Conservation (phyloP, 1,140 invertebrate species). For the Caenorhabditis brenneri region DNA sequence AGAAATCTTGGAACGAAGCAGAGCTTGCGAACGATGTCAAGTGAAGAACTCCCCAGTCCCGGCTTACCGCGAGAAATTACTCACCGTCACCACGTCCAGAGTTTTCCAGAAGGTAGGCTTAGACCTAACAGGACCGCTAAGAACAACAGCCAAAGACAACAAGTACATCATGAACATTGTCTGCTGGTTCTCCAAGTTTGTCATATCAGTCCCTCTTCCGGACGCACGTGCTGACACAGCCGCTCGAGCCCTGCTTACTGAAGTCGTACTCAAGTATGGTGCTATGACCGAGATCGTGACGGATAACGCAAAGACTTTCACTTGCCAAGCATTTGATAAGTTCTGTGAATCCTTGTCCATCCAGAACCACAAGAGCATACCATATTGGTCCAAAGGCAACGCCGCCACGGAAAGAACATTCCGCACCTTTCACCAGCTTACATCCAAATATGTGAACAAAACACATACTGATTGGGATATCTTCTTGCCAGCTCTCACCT, state of each 20-base stretch:
- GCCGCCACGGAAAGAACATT: neutral
- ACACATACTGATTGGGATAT: too few species aligned
- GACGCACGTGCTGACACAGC: too few species aligned
- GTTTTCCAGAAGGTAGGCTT: neutral
- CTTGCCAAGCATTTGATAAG: neutral
- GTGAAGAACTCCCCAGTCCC: neutral
- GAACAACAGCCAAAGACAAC: too few species aligned
- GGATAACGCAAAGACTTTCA: too few species aligned
- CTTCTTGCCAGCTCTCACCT: too few species aligned
- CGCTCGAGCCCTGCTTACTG: too few species aligned
- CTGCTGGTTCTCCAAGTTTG: too few species aligned
- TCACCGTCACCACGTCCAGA: neutral
- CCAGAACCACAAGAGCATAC: neutral
- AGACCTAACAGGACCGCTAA: neutral
- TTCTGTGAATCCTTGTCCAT: neutral
- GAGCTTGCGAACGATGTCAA: neutral
- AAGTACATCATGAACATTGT: too few species aligned
- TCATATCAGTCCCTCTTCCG: too few species aligned
- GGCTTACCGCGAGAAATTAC: neutral
- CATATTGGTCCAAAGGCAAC: neutral
- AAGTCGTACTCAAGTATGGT: too few species aligned
- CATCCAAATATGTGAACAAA: too few species aligned
- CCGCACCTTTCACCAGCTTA: neutral
- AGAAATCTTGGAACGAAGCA: neutral
- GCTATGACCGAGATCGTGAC: too few species aligned